A percentile compares a stretch with the other conserved stretches of the same genome.
Conservation (phyloP, 2,888 invertebrate genomes). For the Eucera pruinosa region DNA sequence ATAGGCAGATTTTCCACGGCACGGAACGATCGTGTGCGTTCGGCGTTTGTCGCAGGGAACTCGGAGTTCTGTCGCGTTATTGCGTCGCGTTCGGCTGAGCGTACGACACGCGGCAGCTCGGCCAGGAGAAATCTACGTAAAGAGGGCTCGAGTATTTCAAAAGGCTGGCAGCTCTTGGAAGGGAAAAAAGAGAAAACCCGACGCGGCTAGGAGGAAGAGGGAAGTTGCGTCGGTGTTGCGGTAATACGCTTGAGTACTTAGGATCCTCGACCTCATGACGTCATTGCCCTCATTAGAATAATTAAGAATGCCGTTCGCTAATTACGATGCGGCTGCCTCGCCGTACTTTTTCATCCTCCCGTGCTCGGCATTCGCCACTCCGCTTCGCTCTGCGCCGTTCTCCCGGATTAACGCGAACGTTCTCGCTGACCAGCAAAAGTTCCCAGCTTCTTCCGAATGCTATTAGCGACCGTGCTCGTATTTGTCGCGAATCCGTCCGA, state of each 20-base stretch:
- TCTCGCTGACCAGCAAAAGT: conserved; percentile 19
- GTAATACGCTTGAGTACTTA: conserved; percentile 57
- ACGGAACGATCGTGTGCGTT: not conserved
- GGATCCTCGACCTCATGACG: conserved; percentile 70
- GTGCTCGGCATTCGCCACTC: not conserved
- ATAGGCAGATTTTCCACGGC: too few relatives aligned
- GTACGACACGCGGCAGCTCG: conserved; percentile 30
- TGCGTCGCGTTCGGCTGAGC: conserved; percentile 30
- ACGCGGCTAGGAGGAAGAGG: not conserved
- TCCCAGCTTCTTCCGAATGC: not conserved
- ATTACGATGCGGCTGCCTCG: conserved; percentile 68
- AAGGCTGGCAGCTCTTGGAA: conserved; percentile 33
- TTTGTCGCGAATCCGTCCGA: not conserved
- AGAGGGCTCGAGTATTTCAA: conserved; percentile 54
- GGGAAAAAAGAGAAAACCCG: conserved; percentile 15
- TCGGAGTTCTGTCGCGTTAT: conserved; percentile 14
- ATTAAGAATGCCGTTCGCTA: conserved; percentile 74
- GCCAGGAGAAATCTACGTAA: conserved; percentile 47
- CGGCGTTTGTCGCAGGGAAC: not conserved
- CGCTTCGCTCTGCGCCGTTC: not conserved
- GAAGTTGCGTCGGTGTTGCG: conserved; percentile 40
- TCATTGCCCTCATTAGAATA: conserved; percentile 74
- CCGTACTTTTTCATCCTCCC: conserved; percentile 41
- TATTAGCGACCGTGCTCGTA: not conserved
- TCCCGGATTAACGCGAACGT: conserved; percentile 19